Conservation (phyloP, 2,113 vertebrate species). For the Mormyrus lacerda region DNA sequence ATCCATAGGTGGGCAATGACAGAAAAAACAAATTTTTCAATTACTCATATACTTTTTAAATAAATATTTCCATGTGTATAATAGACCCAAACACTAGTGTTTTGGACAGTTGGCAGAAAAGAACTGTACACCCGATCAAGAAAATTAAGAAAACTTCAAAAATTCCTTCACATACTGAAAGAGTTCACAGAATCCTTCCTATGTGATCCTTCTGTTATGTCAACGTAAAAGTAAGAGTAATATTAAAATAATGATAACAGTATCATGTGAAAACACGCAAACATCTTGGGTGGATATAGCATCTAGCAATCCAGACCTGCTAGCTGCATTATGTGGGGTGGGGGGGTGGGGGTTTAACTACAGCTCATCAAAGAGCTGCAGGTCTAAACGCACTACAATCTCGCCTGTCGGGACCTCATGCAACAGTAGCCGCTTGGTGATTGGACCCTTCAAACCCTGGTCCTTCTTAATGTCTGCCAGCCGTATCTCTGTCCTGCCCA, state of each 20-base stretch:
- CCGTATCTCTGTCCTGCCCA: constrained; percentile 96
- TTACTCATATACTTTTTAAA: not conserved
- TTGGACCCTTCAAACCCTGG: constrained; percentile 95
- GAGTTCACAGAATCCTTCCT: not conserved
- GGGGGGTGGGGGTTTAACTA: constrained; percentile 41
- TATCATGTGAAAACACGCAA: not conserved
- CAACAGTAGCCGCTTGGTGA: constrained; percentile 91
- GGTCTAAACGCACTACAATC: constrained; percentile 91
- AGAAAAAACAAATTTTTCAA: not conserved
- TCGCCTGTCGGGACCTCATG: constrained; percentile 96
- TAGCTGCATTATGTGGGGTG: not conserved
- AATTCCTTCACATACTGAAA: not conserved
- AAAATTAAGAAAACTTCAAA: not conserved
- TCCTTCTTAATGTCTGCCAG: constrained; percentile 98
- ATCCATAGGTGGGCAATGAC: not conserved
- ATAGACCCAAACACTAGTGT: not conserved
- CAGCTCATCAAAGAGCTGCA: constrained; percentile 91
- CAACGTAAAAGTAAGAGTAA: not conserved
- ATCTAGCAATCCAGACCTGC: not conserved
- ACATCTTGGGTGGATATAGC: not conserved
- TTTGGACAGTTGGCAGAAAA: not conserved
- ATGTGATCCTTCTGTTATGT: not conserved
- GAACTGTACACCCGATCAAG: not conserved
- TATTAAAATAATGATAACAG: not conserved
- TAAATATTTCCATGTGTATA: not conserved